These are phyloP conservation scores for Sander lucioperca DNA, from an alignment of 2,113 vertebrate genomes.

Conservation along the genomic window DNA sequence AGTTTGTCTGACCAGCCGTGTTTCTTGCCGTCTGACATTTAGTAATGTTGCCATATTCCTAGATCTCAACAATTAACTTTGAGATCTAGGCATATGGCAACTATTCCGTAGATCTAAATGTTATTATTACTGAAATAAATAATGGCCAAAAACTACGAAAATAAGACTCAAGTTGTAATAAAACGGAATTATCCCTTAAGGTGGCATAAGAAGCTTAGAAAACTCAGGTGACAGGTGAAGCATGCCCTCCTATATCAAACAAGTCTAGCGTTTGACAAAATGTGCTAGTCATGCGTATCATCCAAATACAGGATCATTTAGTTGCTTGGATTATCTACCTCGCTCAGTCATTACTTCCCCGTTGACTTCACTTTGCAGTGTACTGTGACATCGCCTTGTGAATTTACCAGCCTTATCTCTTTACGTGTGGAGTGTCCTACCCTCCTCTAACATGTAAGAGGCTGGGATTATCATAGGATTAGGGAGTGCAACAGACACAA, in stretches of 20 bases:
- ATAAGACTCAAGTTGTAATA: conserved; percentile 12
- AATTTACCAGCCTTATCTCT: conserved; percentile 47
- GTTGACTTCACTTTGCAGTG: conserved; percentile 15
- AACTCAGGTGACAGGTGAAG: conserved; percentile 54
- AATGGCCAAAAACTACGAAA: neutral
- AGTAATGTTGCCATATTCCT: neutral
- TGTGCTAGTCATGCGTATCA: conserved; percentile 44
- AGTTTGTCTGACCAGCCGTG: neutral
- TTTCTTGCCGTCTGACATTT: neutral
- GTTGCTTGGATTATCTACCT: conserved; percentile 52
- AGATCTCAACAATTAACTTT: neutral
- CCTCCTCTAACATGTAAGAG: conserved; percentile 66
- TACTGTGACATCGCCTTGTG: conserved; percentile 25
- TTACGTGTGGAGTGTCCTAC: conserved; percentile 34
- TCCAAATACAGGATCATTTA: conserved; percentile 54
- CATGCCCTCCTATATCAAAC: conserved; percentile 6
- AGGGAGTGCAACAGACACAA: conserved; percentile 35
- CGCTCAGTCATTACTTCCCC: conserved; percentile 32
- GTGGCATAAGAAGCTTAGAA: conserved; percentile 54
- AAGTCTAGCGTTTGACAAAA: conserved; percentile 24
- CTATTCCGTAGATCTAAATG: neutral
- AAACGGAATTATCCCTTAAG: conserved; percentile 6
- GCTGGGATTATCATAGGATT: conserved; percentile 76
- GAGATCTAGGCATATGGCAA: neutral
- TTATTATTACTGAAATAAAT: neutral